phyloP scores from a whole-genome alignment of 2,888 invertebrate species.

The Dusona sp. region DNA sequence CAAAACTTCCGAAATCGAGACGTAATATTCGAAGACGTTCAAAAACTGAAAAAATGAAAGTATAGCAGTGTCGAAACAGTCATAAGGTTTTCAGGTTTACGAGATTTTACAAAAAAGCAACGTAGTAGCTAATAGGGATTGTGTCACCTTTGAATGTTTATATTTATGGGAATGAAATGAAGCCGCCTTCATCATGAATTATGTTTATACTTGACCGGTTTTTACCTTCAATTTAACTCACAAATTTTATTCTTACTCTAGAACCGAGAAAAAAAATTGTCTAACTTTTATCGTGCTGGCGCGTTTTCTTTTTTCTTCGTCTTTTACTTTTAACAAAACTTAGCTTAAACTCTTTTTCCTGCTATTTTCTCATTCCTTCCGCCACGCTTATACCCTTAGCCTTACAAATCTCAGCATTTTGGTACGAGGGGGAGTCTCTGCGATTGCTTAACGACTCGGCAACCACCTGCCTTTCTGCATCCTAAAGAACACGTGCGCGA shows the following conservation, averaged over 20 bases:
- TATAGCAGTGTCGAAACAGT: neutral
- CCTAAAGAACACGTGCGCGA: constrained; percentile 79
- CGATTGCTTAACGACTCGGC: constrained; percentile 81
- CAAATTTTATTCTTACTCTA: neutral
- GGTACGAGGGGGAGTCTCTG: constrained; percentile 76
- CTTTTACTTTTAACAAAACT: neutral
- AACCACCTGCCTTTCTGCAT: constrained; percentile 81
- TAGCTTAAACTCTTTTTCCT: constrained; percentile 8
- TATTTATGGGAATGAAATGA: neutral
- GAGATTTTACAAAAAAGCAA: neutral
- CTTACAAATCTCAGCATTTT: constrained; percentile 79
- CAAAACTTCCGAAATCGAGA: neutral
- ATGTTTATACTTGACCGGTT: neutral
- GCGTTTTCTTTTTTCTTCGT: neutral
- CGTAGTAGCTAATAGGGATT: neutral
- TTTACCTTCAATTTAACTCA: neutral
- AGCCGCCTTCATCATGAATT: neutral
- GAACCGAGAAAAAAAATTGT: neutral
- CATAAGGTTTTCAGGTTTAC: neutral
- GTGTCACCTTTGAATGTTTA: neutral
- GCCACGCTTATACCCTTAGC: constrained; percentile 42
- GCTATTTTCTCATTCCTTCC: constrained; percentile 41
- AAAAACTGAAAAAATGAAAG: neutral
- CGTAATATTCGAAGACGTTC: neutral
- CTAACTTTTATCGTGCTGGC: neutral